A percentile compares a stretch with the other conserved stretches of the same genome.
These are phyloP conservation scores for Nothocercus nigrocapillus DNA, from an alignment of 2,113 vertebrate genomes.

Conservation along the genomic window DNA sequence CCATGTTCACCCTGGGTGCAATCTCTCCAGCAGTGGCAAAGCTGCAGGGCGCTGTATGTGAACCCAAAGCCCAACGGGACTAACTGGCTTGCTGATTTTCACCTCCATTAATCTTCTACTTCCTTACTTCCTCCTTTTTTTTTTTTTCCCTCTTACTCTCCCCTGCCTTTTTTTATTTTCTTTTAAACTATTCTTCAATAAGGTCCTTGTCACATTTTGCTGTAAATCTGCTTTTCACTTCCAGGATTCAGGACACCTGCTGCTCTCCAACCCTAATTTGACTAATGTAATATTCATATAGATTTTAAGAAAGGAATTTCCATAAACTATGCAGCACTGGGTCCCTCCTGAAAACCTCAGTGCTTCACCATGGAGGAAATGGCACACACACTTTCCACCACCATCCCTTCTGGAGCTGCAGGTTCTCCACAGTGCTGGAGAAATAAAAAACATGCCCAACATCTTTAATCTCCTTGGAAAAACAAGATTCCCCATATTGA, in stretches of 20 bases:
- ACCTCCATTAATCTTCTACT: not conserved
- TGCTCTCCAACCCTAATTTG: not conserved
- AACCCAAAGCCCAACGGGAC: not conserved
- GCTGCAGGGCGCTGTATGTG: not conserved
- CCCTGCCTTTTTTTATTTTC: not conserved
- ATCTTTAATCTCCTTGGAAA: not conserved
- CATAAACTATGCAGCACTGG: accelerated
- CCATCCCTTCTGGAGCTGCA: not conserved
- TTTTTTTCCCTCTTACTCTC: too few species aligned
- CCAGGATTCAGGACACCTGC: not conserved
- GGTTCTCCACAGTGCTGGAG: not conserved
- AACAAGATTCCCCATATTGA: not conserved
- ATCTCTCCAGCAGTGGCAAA: not conserved
- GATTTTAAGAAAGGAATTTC: not conserved
- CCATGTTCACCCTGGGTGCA: not conserved
- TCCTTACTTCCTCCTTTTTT: not conserved
- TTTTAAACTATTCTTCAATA: not conserved
- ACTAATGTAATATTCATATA: not conserved
- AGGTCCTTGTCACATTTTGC: not conserved
- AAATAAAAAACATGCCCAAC: not conserved
- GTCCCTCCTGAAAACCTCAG: not conserved
- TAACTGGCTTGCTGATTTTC: not conserved
- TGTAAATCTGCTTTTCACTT: not conserved
- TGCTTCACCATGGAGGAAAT: not conserved
- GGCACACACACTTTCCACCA: not conserved